phyloP scores from a whole-genome alignment of 2,113 vertebrate genomes.

The Rhadina sibilatrix region DNA sequence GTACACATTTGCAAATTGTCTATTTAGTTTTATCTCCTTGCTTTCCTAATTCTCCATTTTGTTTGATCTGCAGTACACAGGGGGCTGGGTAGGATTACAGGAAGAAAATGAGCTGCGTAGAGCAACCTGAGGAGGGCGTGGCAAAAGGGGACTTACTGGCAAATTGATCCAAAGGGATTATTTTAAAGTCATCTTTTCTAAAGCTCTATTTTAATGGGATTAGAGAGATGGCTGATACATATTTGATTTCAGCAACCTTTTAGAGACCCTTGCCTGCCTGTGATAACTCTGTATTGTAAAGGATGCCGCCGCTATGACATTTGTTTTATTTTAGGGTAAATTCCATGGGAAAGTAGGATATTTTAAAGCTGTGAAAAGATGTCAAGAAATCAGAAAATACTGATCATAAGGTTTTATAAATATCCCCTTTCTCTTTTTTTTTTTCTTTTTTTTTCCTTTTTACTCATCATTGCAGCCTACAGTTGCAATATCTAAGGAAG shows the following conservation, averaged over 20 bases:
- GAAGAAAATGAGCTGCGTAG: neutral
- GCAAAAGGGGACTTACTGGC: neutral
- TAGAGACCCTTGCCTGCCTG: neutral
- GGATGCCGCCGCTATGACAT: neutral
- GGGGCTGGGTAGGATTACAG: neutral
- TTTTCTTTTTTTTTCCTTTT: neutral
- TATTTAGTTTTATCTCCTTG: neutral
- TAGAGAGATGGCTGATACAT: neutral
- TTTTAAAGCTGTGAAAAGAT: conserved; percentile 12
- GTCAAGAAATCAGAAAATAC: neutral
- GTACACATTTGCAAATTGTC: neutral
- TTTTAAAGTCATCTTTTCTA: conserved; percentile 7
- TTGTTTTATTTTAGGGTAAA: conserved; percentile 52
- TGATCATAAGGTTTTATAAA: neutral
- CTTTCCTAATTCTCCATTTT: neutral
- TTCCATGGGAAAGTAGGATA: neutral
- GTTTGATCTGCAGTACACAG: neutral
- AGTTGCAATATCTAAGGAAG: neutral
- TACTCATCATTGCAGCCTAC: neutral
- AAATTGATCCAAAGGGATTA: conserved; percentile 3
- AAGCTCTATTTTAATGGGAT: conserved; percentile 20
- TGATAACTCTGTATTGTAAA: neutral
- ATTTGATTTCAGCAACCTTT: conserved; percentile 32
- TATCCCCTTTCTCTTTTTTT: neutral
- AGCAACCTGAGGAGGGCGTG: neutral